These are phyloP conservation scores for Galeopsomyia nigrocyanea DNA, from an alignment of 2,888 invertebrate genomes.

Conservation along the genomic window DNA sequence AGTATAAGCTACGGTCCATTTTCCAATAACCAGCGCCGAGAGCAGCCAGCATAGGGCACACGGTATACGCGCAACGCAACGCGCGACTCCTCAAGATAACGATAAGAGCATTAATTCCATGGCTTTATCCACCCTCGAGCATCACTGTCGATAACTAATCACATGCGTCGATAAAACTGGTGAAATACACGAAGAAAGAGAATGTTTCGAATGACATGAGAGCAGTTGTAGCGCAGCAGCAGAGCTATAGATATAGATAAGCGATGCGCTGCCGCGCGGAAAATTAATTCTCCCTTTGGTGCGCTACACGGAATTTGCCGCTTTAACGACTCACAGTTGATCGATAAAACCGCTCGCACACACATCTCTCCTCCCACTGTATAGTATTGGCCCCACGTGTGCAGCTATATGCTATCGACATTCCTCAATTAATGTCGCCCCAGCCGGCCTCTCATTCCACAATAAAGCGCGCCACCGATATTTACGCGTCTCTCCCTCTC, in stretches of 20 bases:
- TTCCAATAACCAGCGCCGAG: constrained; percentile 30
- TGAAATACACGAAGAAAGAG: neutral
- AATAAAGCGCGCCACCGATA: constrained; percentile 34
- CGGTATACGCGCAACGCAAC: neutral
- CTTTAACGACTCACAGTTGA: constrained; percentile 24
- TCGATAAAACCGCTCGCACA: constrained; percentile 30
- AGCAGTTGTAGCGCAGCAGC: neutral
- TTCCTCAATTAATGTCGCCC: constrained; percentile 43
- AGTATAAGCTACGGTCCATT: constrained; percentile 27
- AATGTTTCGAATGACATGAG: constrained; percentile 21
- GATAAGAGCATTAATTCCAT: constrained; percentile 36
- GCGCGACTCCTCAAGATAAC: constrained; percentile 28
- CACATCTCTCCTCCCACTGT: neutral
- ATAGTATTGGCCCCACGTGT: constrained; percentile 12
- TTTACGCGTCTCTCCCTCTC: neutral
- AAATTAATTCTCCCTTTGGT: constrained; percentile 38
- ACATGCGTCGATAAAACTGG: neutral
- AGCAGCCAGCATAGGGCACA: neutral
- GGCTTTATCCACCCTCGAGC: constrained; percentile 9
- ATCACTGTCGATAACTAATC: neutral
- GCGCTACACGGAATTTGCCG: neutral
- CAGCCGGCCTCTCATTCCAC: neutral
- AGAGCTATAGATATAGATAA: constrained; percentile 10
- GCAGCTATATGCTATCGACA: constrained; percentile 36
- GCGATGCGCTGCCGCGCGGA: constrained; percentile 26